phyloP scores from a whole-genome alignment of 2,797 vertebrate species.

The Parauchenoglanis punctatus region DNA sequence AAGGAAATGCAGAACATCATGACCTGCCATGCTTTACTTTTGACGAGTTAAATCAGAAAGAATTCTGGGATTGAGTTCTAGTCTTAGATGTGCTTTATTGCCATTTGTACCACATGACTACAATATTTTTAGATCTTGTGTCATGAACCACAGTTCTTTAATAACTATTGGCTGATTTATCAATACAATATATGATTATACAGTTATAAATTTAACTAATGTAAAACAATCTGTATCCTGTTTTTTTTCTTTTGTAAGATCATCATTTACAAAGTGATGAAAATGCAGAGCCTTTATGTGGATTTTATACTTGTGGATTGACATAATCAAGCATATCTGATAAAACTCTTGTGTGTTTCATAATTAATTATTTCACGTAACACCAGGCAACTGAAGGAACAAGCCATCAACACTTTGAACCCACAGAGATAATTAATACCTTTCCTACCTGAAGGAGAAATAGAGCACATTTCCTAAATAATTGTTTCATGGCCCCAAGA shows the following conservation, averaged over 20 bases:
- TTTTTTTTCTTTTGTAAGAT: not conserved
- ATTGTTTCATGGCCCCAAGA: slow-evolving; percentile 62
- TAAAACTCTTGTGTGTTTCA: slow-evolving; percentile 32
- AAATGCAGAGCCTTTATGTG: not conserved
- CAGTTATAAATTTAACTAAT: not conserved
- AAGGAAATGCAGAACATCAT: not conserved
- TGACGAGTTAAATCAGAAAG: not conserved
- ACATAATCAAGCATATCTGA: slow-evolving; percentile 10
- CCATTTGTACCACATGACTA: not conserved
- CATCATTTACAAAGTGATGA: not conserved
- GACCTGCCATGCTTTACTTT: not conserved
- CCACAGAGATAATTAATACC: slow-evolving; percentile 67
- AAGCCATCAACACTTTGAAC: slow-evolving; percentile 51
- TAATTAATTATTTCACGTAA: slow-evolving; percentile 67
- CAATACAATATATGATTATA: not conserved
- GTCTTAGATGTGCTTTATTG: not conserved
- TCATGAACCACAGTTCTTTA: not conserved
- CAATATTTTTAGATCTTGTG: not conserved
- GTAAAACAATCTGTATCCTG: not conserved
- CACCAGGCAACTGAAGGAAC: slow-evolving; percentile 18
- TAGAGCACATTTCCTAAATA: slow-evolving; percentile 64
- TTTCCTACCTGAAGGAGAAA: slow-evolving; percentile 58
- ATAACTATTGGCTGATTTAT: not conserved
- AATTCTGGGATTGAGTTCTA: not conserved
- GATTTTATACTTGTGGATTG: not conserved